phyloP scores from a whole-genome alignment of 2,888 invertebrate genomes.

The Mactromeris polynyma region DNA sequence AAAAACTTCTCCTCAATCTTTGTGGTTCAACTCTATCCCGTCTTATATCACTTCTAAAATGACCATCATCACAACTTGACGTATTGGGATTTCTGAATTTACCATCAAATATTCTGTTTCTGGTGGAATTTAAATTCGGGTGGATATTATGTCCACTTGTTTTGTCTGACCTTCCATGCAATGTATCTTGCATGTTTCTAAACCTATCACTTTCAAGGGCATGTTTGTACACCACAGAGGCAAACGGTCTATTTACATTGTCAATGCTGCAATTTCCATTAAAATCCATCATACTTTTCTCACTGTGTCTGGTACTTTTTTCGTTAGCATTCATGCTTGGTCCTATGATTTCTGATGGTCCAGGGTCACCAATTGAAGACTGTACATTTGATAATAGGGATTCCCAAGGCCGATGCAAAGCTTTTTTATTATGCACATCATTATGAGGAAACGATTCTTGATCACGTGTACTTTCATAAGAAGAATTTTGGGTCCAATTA shows the following conservation, averaged over 20 bases:
- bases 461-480: no score
- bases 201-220: no score
- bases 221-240: no score
- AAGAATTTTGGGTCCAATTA: background rate
- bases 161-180: background rate
- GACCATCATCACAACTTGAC: no score
- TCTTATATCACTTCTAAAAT: no score
- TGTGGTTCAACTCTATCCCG: no score
- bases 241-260: no score
- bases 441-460: no score
- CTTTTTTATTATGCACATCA: background rate
- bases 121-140: background rate
- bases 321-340: background rate
- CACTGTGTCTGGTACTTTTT: background rate
- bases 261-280: background rate
- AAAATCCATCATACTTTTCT: background rate
- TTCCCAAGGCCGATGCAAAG: background rate
- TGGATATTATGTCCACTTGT: background rate
- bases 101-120: background rate
- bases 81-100: background rate
- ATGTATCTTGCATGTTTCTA: background rate
- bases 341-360: background rate
- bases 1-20: no score
- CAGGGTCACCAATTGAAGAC: background rate
- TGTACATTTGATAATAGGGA: background rate